Evolutionary conservation across 2,113 vertebrate genomes (phyloP).

Genomic region (Etia nguti): DNA sequence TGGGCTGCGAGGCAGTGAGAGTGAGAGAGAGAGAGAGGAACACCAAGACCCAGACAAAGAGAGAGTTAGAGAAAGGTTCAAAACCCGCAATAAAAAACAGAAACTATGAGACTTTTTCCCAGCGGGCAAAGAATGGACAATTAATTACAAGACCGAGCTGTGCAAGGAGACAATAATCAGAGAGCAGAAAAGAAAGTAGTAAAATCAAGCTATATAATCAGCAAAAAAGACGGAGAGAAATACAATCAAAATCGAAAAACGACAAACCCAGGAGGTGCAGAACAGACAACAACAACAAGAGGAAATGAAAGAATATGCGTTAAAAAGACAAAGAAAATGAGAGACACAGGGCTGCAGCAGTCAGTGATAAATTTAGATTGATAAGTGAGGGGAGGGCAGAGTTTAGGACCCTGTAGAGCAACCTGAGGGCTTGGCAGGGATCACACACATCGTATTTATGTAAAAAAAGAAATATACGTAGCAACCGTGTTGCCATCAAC

Average conservation of each 20-base stretch:
- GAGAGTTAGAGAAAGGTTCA: not conserved
- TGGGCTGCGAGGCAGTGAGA: not conserved
- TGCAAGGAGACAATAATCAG: not conserved
- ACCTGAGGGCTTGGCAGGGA: not conserved
- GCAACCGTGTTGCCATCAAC: not conserved
- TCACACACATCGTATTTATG: not conserved
- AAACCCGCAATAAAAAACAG: slow-evolving; percentile 1
- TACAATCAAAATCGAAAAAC: not conserved
- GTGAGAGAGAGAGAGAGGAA: not conserved
- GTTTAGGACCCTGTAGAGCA: not conserved
- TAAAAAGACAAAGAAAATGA: not conserved
- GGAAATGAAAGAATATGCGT: not conserved
- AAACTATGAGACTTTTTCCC: not conserved
- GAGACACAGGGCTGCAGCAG: not conserved
- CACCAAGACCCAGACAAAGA: not conserved
- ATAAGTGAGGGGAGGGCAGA: not conserved
- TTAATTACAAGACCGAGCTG: not conserved
- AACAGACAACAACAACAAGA: not conserved
- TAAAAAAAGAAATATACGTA: not conserved
- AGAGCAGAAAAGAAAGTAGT: not conserved
- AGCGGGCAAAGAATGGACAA: not conserved
- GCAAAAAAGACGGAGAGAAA: not conserved
- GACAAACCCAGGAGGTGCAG: not conserved
- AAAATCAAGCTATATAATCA: not conserved
- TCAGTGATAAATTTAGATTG: slow-evolving; percentile 27